Base-by-base conservation (phyloP, 2,797 vertebrate genomes). In the Pangasius larnaudii region DNA sequence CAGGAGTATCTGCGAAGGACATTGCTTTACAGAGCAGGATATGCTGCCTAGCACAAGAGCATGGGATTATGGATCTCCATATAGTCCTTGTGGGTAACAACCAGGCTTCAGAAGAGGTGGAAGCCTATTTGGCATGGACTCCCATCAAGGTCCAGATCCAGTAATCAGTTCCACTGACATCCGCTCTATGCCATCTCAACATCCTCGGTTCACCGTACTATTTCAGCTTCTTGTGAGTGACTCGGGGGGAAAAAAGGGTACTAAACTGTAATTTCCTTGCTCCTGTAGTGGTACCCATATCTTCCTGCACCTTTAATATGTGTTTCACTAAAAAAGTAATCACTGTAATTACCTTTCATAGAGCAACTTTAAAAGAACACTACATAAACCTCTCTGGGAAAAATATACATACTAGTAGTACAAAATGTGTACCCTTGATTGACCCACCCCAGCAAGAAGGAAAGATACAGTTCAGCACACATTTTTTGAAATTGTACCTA, bases 1-100 rank as follows among this genome's bases (percentile, higher is more conserved):
- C 71, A 69, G 49, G 59, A 49, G 59, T 11, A 81, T 89, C 89
- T 49, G 56, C 53, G 49, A 83, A 89, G 85, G 71, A 39, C 27
- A 30, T 33, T 86, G 72, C 71, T 82, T 42, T 74, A 27, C 46
- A 61, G 77, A 86, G 84, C 80, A 77, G 33, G 75, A 88, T 33
- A 16, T 5, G 6, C 13, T 19, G 75, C 49, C 49, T 30, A 11
- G 27, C 74, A 51, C 27, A 3, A 30, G 51, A 61, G 58, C 6
- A 0, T 63, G 14, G 39, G 58, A 33, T 56, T 78, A 58, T 24
- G 18, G 53, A 11, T 46, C 59, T 18, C 39, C 1, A 27, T 59
- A 30, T 49, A 8, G 46, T 36, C 46, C 19, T 69, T 30, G 63
- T 0, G 2, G 63, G 19, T 14, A 71, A 24, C 46, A 69, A 33